Percentiles rank a stretch among this genome's conserved stretches.
phyloP scores from a whole-genome alignment of 2,888 invertebrate species.

The Proisotoma minuta region DNA sequence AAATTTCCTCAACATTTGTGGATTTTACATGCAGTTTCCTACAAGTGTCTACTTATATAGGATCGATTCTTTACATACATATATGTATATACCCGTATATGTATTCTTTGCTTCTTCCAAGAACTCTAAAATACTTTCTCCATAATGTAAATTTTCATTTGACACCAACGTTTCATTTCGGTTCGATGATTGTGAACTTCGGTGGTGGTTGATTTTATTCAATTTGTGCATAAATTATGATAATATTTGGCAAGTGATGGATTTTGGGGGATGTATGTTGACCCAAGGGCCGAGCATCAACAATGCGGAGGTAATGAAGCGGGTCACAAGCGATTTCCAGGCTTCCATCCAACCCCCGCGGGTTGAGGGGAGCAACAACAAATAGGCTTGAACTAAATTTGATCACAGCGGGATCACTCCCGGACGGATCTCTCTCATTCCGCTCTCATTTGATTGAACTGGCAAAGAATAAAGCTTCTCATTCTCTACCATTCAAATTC shows the following conservation, averaged over 20 bases:
- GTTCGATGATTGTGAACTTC: no score
- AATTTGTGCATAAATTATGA: constrained; percentile 2
- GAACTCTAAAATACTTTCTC: neutral
- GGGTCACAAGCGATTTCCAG: constrained; percentile 1
- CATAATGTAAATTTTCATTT: neutral
- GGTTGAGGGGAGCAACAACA: neutral
- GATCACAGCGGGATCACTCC: constrained; percentile 2
- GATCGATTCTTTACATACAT: no score
- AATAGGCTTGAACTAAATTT: constrained; percentile 4
- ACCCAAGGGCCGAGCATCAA: neutral
- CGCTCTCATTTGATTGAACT: no score
- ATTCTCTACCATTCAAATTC: no score
- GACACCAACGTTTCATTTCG: no score
- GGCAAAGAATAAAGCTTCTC: no score
- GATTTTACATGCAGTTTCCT: no score
- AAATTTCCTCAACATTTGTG: no score
- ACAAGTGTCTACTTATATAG: no score
- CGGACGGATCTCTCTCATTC: neutral
- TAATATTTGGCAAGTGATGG: constrained; percentile 4
- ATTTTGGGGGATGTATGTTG: neutral
- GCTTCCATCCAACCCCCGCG: neutral
- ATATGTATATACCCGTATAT: no score
- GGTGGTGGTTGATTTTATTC: no score
- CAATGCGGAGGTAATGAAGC: constrained; percentile 1
- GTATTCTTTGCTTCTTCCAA: no score